Conservation (phyloP, 2,888 invertebrate genomes). For the Agrochola litura region DNA sequence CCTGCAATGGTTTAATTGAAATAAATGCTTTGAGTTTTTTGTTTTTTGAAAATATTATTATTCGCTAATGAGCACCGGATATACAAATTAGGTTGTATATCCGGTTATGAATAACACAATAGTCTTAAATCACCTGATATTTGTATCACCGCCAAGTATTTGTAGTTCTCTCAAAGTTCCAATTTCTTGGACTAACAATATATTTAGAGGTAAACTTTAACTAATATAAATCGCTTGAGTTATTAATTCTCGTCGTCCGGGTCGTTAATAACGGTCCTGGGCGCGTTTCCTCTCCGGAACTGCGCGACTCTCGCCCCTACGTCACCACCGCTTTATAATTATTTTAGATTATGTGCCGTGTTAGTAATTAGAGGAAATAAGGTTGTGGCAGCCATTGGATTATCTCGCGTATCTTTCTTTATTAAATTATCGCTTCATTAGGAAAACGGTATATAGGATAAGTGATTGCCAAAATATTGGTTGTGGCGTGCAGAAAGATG, state of each 20-base stretch:
- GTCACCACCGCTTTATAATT: conserved; percentile 28
- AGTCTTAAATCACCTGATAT: not conserved
- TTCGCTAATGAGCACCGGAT: not conserved
- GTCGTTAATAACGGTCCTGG: conserved; percentile 55
- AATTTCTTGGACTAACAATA: conserved; percentile 23
- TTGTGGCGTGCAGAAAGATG: not conserved
- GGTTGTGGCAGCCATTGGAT: not conserved
- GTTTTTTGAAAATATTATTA: not conserved
- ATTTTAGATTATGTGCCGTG: conserved; percentile 30
- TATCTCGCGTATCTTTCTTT: not conserved
- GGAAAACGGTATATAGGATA: not conserved
- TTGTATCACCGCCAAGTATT: not conserved
- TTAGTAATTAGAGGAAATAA: conserved; percentile 13
- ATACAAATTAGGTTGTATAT: too few species aligned
- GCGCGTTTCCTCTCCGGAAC: conserved; percentile 52
- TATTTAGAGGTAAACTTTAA: conserved; percentile 43
- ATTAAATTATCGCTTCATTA: not conserved
- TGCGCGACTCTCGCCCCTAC: conserved; percentile 20
- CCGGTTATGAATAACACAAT: not conserved
- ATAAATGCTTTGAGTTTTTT: too few species aligned
- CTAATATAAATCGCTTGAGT: conserved; percentile 50
- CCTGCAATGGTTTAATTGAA: too few species aligned
- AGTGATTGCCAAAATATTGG: not conserved
- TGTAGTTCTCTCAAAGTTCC: conserved; percentile 3
- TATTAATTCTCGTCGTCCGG: conserved; percentile 65